Evolutionary conservation across 2,113 vertebrate genomes (phyloP).

Genomic region (Aegotheles bennettii): DNA sequence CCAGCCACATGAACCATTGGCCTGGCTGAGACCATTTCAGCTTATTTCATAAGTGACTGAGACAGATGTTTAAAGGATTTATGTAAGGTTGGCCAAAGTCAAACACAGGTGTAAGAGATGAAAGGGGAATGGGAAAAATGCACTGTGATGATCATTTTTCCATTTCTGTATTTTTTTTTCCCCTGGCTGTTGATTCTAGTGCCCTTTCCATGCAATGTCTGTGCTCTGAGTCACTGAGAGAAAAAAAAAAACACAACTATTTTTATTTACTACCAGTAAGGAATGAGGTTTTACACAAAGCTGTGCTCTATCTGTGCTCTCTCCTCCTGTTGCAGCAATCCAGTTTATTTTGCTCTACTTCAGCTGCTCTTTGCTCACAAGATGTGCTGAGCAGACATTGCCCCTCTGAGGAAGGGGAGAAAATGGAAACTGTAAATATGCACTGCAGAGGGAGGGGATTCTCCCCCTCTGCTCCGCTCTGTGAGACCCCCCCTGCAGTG

Average conservation of each 20-base stretch:
- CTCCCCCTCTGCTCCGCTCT: no score
- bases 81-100: constrained; percentile 73
- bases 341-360: constrained; percentile 30
- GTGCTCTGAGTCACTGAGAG: constrained; percentile 62
- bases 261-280: constrained; percentile 73
- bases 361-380: background rate
- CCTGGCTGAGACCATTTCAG: constrained; percentile 62
- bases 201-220: constrained; percentile 67
- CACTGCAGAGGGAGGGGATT: no score
- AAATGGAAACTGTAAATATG: constrained; percentile 1
- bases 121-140: constrained; percentile 74
- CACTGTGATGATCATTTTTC: constrained; percentile 70
- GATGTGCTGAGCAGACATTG: constrained; percentile 58
- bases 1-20: constrained; percentile 61
- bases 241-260: background rate
- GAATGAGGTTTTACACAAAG: constrained; percentile 65
- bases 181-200: constrained; percentile 59
- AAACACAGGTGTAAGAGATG: constrained; percentile 80
- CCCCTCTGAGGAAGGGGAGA: constrained; percentile 46
- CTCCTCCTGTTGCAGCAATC: constrained; percentile 50
- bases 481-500: no score
- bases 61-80: constrained; percentile 78
- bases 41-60: constrained; percentile 71
- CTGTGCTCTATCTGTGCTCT: constrained; percentile 11
- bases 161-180: constrained; percentile 43